phyloP scores from a whole-genome alignment of 1,140 invertebrate species.

The Macrotrachela quadricornifera region DNA sequence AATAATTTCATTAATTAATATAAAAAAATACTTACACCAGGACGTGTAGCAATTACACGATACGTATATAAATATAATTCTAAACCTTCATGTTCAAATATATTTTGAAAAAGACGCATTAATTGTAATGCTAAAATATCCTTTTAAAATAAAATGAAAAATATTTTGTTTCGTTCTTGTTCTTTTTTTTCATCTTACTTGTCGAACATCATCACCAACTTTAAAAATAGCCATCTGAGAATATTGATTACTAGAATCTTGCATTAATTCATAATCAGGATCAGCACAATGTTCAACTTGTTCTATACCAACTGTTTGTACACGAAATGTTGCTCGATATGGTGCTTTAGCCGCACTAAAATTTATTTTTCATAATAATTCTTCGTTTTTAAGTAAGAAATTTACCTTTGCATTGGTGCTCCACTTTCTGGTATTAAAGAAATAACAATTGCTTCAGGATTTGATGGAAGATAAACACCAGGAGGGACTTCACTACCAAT shows the following conservation, averaged over 20 bases:
- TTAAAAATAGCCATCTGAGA: conserved; percentile 55
- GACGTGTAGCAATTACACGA: conserved; percentile 93
- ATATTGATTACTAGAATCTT: no score
- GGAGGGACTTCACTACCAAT: conserved; percentile 65
- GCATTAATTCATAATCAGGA: no score
- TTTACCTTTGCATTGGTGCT: conserved; percentile 75
- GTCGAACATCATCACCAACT: conserved; percentile 80
- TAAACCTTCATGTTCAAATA: conserved; percentile 81
- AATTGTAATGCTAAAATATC: conserved; percentile 97
- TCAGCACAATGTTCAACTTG: no score
- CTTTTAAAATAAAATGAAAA: no score
- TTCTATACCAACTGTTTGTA: conserved; percentile 30
- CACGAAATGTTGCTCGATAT: conserved; percentile 77
- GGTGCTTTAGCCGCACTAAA: conserved; percentile 82
- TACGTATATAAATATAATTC: conserved; percentile 91
- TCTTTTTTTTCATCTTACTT: no score
- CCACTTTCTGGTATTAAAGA: conserved; percentile 94
- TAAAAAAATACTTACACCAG: conserved; percentile 37
- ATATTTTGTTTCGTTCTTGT: no score
- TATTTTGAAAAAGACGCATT: conserved; percentile 86
- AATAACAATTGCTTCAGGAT: conserved; percentile 87
- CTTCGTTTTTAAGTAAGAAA: no score
- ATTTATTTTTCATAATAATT: no score
- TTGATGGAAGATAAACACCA: conserved; percentile 87
- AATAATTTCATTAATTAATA: no score